Base-by-base conservation (phyloP, 2,888 invertebrate genomes). In the Cephus rjabovi region DNA sequence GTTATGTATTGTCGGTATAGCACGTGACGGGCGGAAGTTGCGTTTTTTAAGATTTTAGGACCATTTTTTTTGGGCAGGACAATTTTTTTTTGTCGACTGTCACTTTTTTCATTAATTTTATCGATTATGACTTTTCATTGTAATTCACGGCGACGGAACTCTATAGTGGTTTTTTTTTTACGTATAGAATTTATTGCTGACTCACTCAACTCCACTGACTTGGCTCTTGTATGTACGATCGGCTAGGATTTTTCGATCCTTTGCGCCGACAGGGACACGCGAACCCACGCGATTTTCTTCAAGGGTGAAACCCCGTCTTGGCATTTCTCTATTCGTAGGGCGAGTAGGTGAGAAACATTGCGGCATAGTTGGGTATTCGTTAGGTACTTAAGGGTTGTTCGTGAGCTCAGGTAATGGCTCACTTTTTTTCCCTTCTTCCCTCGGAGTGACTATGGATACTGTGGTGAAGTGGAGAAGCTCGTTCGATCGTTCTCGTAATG, bases 1-100 rank as follows among this genome's bases (percentile, higher is more conserved):
- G 4, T 75, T 73, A 73, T 75, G 34, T 78, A 78, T 76, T 76
- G 73, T 78, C 70, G 73, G 78, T 78, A 69, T 76, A 76, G 76
- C 73, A 75, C 76, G 76, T 34, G 73, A 78, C 56, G 73, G 70
- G 75, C 56, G 77, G 77, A 77, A 77, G 75, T 75, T 75, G 71
- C 34, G 69, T 77, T 77, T 71, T 34, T 71, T 70, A 75, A 34
- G 75, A 34, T 71, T 75, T 75, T 15, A 15, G 2, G 2, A 6
- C 6, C 15, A 23, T 0, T 2, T 9, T 23, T 23, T 40, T 40
- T 56, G 23, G 23, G 6, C 23, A 6, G 15, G 15, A 23, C 2
- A 9, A 9, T 6, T 56, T 9, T 56, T 15, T 23, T 40, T 1
- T 6, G 9, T 6, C 1, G 0, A 23, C 9, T 23, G 23, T 56